These are phyloP conservation scores for Asarcornis scutulata DNA, from an alignment of 2,113 vertebrate species.

Conservation along the genomic window DNA sequence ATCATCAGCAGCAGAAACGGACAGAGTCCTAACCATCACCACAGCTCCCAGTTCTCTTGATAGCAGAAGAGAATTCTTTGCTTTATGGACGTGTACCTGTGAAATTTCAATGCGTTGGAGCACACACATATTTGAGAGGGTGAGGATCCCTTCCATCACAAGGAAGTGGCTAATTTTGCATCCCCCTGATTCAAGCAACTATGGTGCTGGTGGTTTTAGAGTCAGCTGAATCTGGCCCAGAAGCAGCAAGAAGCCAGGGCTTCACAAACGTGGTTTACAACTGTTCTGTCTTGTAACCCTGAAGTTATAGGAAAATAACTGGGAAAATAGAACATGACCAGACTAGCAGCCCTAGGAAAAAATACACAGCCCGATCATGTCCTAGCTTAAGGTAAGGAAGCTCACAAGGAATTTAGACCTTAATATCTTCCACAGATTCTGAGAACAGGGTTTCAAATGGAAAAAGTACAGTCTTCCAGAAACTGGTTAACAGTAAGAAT, in stretches of 20 bases:
- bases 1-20: neutral
- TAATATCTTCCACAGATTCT: neutral
- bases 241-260: neutral
- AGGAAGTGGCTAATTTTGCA: neutral
- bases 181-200: neutral
- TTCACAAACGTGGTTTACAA: neutral
- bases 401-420: neutral
- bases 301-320: neutral
- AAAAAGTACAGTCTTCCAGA: neutral
- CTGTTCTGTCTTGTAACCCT: neutral
- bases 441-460: neutral
- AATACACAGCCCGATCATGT: neutral
- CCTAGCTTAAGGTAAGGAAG: neutral
- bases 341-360: neutral
- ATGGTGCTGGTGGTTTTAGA: neutral
- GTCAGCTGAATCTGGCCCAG: neutral
- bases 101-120: neutral
- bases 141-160: neutral
- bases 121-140: neutral
- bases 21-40: neutral
- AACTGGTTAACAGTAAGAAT: neutral
- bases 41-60: neutral
- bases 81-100: neutral
- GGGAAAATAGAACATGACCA: neutral
- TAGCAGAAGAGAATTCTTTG: neutral